Base-by-base conservation (phyloP, 1,140 invertebrate species). In the Diachasma alloeum region DNA sequence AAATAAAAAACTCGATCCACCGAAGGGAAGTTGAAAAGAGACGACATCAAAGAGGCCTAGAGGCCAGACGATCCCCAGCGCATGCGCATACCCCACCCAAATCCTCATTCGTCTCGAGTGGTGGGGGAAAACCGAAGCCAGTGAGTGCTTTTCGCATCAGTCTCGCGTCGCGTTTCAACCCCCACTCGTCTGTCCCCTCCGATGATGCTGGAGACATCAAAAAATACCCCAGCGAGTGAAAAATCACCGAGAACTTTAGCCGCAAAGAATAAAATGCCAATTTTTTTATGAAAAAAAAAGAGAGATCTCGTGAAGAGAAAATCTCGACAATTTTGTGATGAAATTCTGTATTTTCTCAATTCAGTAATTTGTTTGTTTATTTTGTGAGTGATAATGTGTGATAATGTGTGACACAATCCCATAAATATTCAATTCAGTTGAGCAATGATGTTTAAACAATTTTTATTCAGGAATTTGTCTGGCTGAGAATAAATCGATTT, bases 21-120 rank as follows among this genome's bases (percentile, higher is more conserved):
- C 39, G 24, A 44, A 42, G 39, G 39, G 36, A 71, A 80, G 74
- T 77, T 48, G 13, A 67, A 69, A 63, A 39, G 53, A 80, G 79
- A 83, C 74, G 76, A 80, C 78, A 70, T 70, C 19, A 53, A 70
- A 39, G n/a, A 72, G 42, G 48, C 48, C 48, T 44, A 31, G 13
- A 46, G 42, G 15, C 70, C 15, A 48, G 36, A 46, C 42, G 17
- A 72, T 17, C 36, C 17, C 15, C 13, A 8, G 37, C 74, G 63
- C 74, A 75, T 63, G 74, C 74, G 74, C 74, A 68, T 15, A 44
- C 13, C 48, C 17, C 26, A 17, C 48, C 53, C 46, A 26, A 63
- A n/a, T 19, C 4, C 66, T 5, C 66, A 24, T 36, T 36, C 31
- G 31, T 31, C 15, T 24, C 17, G 4, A 70, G 70, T 63, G 59